These are phyloP conservation scores for Lithophane semibrunnea DNA, from an alignment of 2,888 invertebrate species.

Conservation along the genomic window DNA sequence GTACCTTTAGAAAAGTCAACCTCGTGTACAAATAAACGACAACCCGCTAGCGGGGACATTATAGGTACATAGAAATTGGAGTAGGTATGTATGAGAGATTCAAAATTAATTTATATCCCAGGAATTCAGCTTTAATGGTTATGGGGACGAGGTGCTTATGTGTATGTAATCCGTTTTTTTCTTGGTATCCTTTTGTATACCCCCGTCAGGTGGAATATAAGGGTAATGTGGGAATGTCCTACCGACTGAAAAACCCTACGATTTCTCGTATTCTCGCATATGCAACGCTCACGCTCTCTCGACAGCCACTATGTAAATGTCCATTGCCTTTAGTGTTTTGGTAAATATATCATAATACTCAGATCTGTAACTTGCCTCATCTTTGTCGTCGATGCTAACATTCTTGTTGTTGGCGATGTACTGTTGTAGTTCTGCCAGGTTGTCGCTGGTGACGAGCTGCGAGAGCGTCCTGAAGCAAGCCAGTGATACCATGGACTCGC, in stretches of 20 bases:
- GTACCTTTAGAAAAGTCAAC: constrained; percentile 19
- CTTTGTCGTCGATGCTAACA: constrained; percentile 95
- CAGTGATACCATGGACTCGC: constrained; percentile 97
- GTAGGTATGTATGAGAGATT: too few relatives aligned
- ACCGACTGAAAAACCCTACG: not conserved
- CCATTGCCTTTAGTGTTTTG: not conserved
- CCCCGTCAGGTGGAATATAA: not conserved
- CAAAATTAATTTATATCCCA: not conserved
- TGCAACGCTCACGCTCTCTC: too few relatives aligned
- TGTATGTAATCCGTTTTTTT: not conserved
- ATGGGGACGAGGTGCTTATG: not conserved
- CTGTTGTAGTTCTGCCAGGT: constrained; percentile 94
- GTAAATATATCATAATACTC: not conserved
- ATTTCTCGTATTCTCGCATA: not conserved
- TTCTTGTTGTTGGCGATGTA: constrained; percentile 96
- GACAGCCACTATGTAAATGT: not conserved
- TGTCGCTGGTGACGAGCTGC: constrained; percentile 95
- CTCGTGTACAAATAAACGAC: constrained; percentile 3
- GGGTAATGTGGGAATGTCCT: not conserved
- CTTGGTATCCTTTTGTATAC: not conserved
- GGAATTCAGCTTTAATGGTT: not conserved
- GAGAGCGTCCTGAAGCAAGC: constrained; percentile 95
- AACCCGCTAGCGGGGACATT: not conserved
- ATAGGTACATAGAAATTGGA: not conserved
- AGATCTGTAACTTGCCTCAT: constrained; percentile 92